Evolutionary conservation across 2,113 vertebrate species (phyloP).

Genomic region (Callaeas wilsoni): DNA sequence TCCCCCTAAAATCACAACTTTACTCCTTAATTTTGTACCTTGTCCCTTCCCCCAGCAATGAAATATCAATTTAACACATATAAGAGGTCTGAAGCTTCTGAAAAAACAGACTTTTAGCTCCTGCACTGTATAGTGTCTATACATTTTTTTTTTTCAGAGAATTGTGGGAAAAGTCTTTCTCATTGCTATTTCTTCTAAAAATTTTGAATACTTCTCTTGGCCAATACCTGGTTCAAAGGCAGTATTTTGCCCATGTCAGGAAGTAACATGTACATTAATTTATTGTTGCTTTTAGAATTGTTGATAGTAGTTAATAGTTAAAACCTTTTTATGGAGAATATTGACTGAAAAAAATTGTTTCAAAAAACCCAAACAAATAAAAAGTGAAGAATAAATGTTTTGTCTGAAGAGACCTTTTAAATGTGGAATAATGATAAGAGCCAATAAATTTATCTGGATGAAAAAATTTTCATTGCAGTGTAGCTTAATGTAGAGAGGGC

Average conservation of each 20-base stretch:
- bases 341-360: neutral
- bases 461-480: neutral
- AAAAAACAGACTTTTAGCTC: neutral
- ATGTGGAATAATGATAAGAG: neutral
- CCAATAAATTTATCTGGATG: neutral
- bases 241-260: neutral
- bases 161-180: neutral
- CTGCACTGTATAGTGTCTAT: too few species aligned
- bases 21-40: too few species aligned
- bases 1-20: too few species aligned
- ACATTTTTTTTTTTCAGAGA: neutral
- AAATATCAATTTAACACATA: neutral
- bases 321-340: neutral
- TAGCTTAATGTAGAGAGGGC: neutral
- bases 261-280: neutral
- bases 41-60: neutral
- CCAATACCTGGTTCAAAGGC: neutral
- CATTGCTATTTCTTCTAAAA: neutral
- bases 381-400: neutral
- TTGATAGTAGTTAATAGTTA: neutral
- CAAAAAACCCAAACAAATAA: fast-evolving
- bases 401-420: neutral
- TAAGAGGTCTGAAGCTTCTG: neutral
- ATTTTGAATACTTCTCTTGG: neutral
- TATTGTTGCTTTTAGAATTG: neutral